These are phyloP conservation scores for Aethina tumida DNA, from an alignment of 1,140 invertebrate genomes.

Conservation along the genomic window DNA sequence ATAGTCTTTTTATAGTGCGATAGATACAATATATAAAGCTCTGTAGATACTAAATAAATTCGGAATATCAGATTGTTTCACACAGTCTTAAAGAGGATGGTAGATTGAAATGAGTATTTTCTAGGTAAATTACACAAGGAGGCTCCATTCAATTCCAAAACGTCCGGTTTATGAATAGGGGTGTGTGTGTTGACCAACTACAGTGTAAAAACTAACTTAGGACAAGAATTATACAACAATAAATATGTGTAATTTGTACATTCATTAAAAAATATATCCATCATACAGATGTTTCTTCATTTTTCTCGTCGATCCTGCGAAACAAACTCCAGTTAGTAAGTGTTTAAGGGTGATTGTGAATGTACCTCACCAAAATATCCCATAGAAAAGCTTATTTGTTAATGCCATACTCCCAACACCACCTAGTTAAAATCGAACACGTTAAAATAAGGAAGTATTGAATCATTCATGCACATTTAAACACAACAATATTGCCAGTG, in stretches of 20 bases:
- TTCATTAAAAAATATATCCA: neutral
- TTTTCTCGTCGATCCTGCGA: constrained; percentile 48
- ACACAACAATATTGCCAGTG: constrained; percentile 1
- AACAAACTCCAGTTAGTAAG: constrained; percentile 10
- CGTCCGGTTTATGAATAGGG: neutral
- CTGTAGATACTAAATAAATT: constrained; percentile 13
- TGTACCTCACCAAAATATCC: constrained; percentile 14
- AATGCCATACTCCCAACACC: constrained; percentile 35
- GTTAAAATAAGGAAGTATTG: constrained; percentile 2
- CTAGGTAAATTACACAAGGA: neutral
- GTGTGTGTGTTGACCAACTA: neutral
- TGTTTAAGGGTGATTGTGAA: neutral
- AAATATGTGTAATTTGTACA: constrained; percentile 18
- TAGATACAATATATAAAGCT: constrained; percentile 5
- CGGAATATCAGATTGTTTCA: constrained; percentile 19
- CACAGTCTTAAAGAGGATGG: constrained; percentile 16
- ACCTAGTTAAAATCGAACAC: constrained; percentile 24
- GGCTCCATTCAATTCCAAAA: neutral
- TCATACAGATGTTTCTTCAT: constrained; percentile 48
- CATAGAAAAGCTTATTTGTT: constrained; percentile 31
- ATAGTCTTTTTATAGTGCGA: too few species aligned
- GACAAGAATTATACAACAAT: constrained; percentile 10
- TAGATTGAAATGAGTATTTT: constrained; percentile 6
- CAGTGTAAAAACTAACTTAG: neutral
- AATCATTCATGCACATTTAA: neutral